Evolutionary conservation across 2,888 invertebrate species (phyloP).

Genomic region (Helleia helle): DNA sequence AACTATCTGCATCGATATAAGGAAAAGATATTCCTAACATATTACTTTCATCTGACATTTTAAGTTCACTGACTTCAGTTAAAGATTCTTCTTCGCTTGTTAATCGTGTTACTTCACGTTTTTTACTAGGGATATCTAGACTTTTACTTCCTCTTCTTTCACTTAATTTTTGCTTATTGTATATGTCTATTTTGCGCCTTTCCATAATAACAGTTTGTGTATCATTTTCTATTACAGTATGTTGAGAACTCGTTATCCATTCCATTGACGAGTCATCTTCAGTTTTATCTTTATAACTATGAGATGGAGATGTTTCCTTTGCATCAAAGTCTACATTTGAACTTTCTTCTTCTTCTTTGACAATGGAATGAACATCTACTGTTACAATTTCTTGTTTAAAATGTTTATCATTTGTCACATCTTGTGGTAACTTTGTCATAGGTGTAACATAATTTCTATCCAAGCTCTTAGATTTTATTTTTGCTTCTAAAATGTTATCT

Average conservation of each 20-base stretch:
- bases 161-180: slow-evolving; percentile 69
- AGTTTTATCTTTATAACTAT: slow-evolving; percentile 56
- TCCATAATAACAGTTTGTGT: slow-evolving; percentile 77
- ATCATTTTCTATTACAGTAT: slow-evolving; percentile 66
- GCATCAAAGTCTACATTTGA: slow-evolving; percentile 27
- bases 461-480: slow-evolving; percentile 78
- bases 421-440: slow-evolving; percentile 37
- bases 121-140: slow-evolving; percentile 47
- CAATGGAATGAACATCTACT: slow-evolving; percentile 60
- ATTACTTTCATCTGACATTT: slow-evolving; percentile 65
- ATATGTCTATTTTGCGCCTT: slow-evolving; percentile 75
- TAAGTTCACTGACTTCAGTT: slow-evolving; percentile 77
- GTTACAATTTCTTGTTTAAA: slow-evolving; percentile 64
- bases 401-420: slow-evolving; percentile 48
- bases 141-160: slow-evolving; percentile 57
- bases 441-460: slow-evolving; percentile 76
- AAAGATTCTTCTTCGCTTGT: slow-evolving; percentile 81
- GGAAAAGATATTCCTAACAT: slow-evolving; percentile 64
- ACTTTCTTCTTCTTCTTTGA: slow-evolving; percentile 35
- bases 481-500: slow-evolving; percentile 73
- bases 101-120: slow-evolving; percentile 62
- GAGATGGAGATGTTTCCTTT: slow-evolving; percentile 46
- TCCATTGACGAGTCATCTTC: slow-evolving; percentile 66
- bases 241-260: slow-evolving; percentile 60
- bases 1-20: slow-evolving; percentile 70